Base-by-base conservation (phyloP, 2,113 vertebrate species). In the Plecturocebus donacophilus region DNA sequence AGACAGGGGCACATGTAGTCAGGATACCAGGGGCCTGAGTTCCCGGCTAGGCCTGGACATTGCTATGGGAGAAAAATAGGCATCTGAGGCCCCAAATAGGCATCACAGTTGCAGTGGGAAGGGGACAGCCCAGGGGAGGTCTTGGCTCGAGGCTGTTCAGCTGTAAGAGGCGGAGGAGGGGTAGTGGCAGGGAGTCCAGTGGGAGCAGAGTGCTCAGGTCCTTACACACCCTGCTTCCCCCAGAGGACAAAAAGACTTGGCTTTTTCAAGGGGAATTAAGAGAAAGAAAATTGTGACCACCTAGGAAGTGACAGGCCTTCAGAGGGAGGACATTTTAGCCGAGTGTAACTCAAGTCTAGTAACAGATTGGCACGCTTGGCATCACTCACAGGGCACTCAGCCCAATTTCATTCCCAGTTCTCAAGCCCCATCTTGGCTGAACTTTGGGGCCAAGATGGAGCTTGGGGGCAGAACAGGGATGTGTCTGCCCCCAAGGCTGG, bases 31-130 rank as follows among this genome's bases (percentile, higher is more conserved):
- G 42, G 21, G 23, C 77, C 49, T 45, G 6, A 91, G 40, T n/a
- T 90, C n/a, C 32, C 45, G 30, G 92, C 84, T 94, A 96, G 71
- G 47, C 61, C 95, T 89, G 66, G 85, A 77, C 40, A 38, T 25
- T n/a, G 45, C 76, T n/a, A 11, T 13, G 56, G 70, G 70, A 83
- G 81, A 56, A 58, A 73, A 86, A 10, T 2, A 68, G 90, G 25
- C 19, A 1, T 6, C 21, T 10, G 30, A 61, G 81, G 32, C 40
- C 90, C 56, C 32, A 66, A 35, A 0, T 71, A 42, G 25, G 38
- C 54, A 40, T 81, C 35, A 38, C 86, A 79, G 64, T 64, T 68
- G 3, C 42, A 38, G 0, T 7, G 7, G 61, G 58, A 20, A 70
- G 40, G 27, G 84, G 35, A 23, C 52, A 52, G 66, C 47, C 30